These are phyloP conservation scores for Pollenia labialis DNA, from an alignment of 2,888 invertebrate genomes.

Conservation along the genomic window DNA sequence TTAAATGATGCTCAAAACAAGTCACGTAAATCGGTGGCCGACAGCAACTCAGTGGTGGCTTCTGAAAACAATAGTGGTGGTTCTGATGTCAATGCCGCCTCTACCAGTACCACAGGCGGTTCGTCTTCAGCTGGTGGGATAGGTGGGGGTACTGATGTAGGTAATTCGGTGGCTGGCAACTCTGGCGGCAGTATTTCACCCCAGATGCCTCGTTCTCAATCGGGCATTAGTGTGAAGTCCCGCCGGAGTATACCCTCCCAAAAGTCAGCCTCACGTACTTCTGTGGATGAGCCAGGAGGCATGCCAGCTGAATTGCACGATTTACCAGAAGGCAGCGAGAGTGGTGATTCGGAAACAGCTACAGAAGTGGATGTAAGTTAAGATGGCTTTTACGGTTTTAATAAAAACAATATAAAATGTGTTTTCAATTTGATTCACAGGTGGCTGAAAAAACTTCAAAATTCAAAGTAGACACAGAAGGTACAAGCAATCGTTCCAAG, in stretches of 20 bases:
- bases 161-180: conserved; percentile 70
- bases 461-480: conserved; percentile 90
- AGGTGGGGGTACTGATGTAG: conserved; percentile 67
- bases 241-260: conserved; percentile 85
- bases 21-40: conserved; percentile 83
- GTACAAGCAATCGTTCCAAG: conserved; percentile 86
- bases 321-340: conserved; percentile 86
- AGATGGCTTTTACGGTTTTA: background rate
- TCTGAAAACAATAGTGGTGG: conserved; percentile 82
- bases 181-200: conserved; percentile 82
- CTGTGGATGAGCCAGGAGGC: conserved; percentile 85
- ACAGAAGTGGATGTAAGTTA: conserved; percentile 89
- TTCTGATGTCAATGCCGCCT: conserved; percentile 77
- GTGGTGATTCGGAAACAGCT: conserved; percentile 88
- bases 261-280: conserved; percentile 85
- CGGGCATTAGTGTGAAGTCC: conserved; percentile 85
- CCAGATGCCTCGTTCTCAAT: conserved; percentile 85
- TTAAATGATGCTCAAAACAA: conserved; percentile 84
- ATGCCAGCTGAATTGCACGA: conserved; percentile 85
- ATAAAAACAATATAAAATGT: background rate
- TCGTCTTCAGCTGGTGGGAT: conserved; percentile 71
- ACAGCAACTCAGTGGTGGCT: conserved; percentile 79
- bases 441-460: conserved; percentile 89
- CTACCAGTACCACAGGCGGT: conserved; percentile 72
- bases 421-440: conserved; percentile 75